phyloP scores from a whole-genome alignment of 2,888 invertebrate species.

The Rhodophaea formosa region DNA sequence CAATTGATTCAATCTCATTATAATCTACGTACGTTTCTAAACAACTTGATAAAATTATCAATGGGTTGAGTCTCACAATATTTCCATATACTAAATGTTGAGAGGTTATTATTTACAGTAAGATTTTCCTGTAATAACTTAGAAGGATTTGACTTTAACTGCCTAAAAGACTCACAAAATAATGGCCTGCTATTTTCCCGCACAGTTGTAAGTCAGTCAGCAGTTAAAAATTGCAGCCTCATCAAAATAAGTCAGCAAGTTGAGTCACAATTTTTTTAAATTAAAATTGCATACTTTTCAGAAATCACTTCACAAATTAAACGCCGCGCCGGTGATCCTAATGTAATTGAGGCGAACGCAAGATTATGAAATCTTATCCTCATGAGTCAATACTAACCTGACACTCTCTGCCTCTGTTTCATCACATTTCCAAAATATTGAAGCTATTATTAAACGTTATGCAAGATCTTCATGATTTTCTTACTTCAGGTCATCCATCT shows the following conservation, averaged over 20 bases:
- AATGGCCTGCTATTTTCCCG: neutral
- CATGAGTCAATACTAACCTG: neutral
- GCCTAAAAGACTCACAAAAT: neutral
- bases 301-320: neutral
- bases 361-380: neutral
- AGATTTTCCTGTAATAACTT: too few relatives aligned
- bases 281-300: neutral
- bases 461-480: too few relatives aligned
- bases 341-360: neutral
- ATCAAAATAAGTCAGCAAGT: neutral
- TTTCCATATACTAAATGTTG: too few relatives aligned
- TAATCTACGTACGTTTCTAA: too few relatives aligned
- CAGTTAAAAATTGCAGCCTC: neutral
- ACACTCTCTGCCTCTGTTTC: neutral
- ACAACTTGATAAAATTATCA: too few relatives aligned
- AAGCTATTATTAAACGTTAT: too few relatives aligned
- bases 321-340: neutral
- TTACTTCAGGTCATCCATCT: too few relatives aligned
- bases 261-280: too few relatives aligned
- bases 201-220: neutral
- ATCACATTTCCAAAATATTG: neutral
- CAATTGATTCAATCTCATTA: too few relatives aligned
- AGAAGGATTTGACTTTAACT: too few relatives aligned
- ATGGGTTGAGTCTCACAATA: too few relatives aligned
- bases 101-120: too few relatives aligned